Base-by-base conservation (phyloP, 2,113 vertebrate genomes). In the Indicator indicator region DNA sequence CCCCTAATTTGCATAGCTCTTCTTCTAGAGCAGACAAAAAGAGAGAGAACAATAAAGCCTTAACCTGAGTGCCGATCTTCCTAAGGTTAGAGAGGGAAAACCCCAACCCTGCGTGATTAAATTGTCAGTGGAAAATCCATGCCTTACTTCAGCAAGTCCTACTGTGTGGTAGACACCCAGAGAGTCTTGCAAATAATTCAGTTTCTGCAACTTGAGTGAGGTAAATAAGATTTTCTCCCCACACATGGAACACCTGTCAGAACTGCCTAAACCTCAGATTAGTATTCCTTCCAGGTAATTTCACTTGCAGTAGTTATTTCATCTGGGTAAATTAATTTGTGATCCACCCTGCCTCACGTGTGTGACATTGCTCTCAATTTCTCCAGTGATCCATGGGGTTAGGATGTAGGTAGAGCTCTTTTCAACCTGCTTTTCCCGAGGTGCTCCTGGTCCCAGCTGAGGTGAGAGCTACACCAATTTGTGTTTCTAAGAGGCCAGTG, bases 191-290 rank as follows among this genome's bases (percentile, higher is more conserved):
- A 85, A 89, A 83, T 67, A 76, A 85, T 30, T 62, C 26, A 8
- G 1, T 86, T 86, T 67, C 46, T 77, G 5, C 44, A 50, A 63
- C 79, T 93, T 89, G 40, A 0, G 1, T 63, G 32, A 50, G 12
- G 73, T 83, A 95, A 93, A 93, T 63, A n/a, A 70, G 46, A 55
- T 91, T 91, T 95, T 26, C 56, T 16, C 5, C 56, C 72, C 59
- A 73, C 2, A 76, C 24, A 71, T 83, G 40, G 40, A 93, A 83
- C 68, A 89, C 28, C 68, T 94, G 78, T 16, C 91, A 16, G 69
- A 70, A 52, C 62, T 89, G 50, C 46, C 59, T 30, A 30, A 76
- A 2, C 54, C 20, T 62, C 12, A 91, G 36, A 80, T 79, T 33
- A 58, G 6, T 89, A 85, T 80, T 70, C 46, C 40, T 55, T 80